Evolutionary conservation across 2,797 vertebrate genomes (phyloP).

Genomic region (Arnoldichthys spilopterus): DNA sequence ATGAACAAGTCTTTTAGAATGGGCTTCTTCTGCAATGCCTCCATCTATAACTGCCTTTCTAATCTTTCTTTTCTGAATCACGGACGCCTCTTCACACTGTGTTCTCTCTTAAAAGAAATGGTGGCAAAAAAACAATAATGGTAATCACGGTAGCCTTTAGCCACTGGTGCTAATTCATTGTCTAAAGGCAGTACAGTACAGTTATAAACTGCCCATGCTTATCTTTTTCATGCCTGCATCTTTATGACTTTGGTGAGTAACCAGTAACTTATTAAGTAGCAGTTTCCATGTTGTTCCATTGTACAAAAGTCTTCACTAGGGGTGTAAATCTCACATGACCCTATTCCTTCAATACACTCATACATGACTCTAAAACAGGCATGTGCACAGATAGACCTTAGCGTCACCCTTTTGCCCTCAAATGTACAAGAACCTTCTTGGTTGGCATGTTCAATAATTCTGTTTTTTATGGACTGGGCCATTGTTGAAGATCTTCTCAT

Average conservation of each 20-base stretch:
- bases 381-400: too few relatives aligned
- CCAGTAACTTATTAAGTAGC: constrained; percentile 10
- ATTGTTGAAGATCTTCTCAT: too few relatives aligned
- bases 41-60: constrained; percentile 50
- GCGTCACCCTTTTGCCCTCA: too few relatives aligned
- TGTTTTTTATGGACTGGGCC: too few relatives aligned
- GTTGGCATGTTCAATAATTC: too few relatives aligned
- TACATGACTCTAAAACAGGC: neutral
- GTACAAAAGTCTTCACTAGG: constrained; percentile 8
- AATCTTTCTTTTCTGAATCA: constrained; percentile 30
- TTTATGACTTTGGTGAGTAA: constrained; percentile 82
- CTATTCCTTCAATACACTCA: too few relatives aligned
- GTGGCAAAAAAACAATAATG: constrained; percentile 17
- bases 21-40: neutral
- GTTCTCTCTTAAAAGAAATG: constrained; percentile 43
- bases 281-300: constrained; percentile 36
- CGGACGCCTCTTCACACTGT: constrained; percentile 11
- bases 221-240: constrained; percentile 76
- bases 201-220: constrained; percentile 62
- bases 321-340: neutral
- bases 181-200: constrained; percentile 3
- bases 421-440: too few relatives aligned
- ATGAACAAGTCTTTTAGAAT: neutral
- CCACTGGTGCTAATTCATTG: neutral
- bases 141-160: neutral